These are phyloP conservation scores for Aphidius gifuensis DNA, from an alignment of 1,140 invertebrate genomes.

Conservation along the genomic window DNA sequence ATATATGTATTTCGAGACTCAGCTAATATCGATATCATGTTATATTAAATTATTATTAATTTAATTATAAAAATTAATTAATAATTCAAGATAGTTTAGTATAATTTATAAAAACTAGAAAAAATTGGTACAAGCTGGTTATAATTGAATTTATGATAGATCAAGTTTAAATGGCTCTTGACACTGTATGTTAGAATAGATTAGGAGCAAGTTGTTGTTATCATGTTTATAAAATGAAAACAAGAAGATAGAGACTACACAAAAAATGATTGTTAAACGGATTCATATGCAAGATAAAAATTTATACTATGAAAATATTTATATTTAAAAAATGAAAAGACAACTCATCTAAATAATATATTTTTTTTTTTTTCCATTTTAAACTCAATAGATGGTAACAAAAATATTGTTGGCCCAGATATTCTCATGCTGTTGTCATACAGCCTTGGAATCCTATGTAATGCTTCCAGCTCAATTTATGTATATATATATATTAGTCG, in stretches of 20 bases:
- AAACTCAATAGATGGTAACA: slow-evolving; percentile 10
- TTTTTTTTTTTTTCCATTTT: background rate
- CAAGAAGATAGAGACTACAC: background rate
- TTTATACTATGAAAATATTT: background rate
- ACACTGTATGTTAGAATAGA: too few relatives aligned
- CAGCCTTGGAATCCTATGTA: slow-evolving; percentile 8
- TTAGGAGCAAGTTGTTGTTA: background rate
- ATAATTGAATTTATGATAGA: too few relatives aligned
- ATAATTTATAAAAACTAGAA: too few relatives aligned
- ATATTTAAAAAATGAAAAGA: background rate
- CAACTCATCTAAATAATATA: background rate
- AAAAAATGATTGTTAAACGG: too few relatives aligned
- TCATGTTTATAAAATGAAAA: background rate
- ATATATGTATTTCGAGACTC: too few relatives aligned
- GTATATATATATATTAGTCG: background rate
- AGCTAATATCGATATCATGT: too few relatives aligned
- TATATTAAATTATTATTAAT: too few relatives aligned
- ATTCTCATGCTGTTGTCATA: slow-evolving; percentile 1
- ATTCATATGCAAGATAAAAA: too few relatives aligned
- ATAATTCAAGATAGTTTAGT: too few relatives aligned
- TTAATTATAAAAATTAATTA: too few relatives aligned
- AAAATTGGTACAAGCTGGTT: too few relatives aligned
- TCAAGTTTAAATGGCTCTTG: too few relatives aligned
- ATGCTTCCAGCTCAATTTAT: background rate
- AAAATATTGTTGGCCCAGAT: slow-evolving; percentile 4